Conservation (phyloP, 1,140 invertebrate genomes). For the Zaprionus ornatus region DNA sequence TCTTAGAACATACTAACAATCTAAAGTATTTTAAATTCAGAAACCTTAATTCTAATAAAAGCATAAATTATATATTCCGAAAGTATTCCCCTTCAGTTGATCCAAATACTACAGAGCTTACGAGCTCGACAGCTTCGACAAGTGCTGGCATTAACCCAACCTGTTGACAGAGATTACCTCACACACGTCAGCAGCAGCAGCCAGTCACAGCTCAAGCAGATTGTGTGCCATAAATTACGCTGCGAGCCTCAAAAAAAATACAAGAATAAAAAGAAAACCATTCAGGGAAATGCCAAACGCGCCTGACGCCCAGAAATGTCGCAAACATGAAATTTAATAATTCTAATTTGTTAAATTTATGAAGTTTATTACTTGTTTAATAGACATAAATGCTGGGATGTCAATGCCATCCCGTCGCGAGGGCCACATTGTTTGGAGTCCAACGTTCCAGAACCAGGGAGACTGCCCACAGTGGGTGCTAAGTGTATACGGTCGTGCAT, state of each 20-base stretch:
- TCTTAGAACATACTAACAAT: too few species aligned
- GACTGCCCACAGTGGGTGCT: not conserved
- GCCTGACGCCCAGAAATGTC: constrained; percentile 40
- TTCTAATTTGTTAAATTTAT: constrained; percentile 75
- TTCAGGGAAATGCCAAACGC: constrained; percentile 42
- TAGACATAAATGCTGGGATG: constrained; percentile 54
- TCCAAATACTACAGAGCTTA: not conserved
- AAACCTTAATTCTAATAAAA: not conserved
- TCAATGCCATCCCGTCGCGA: constrained; percentile 23
- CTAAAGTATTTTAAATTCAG: not conserved
- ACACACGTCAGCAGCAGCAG: not conserved
- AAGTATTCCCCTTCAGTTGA: too few species aligned
- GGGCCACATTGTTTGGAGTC: constrained; percentile 47
- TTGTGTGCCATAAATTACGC: constrained; percentile 32
- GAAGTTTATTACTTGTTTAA: constrained; percentile 73
- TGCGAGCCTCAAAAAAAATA: constrained; percentile 27
- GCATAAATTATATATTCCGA: not conserved
- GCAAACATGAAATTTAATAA: constrained; percentile 73
- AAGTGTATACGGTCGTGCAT: not conserved
- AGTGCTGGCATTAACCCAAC: constrained; percentile 3
- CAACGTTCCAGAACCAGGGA: constrained; percentile 19
- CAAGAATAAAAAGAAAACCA: constrained; percentile 40
- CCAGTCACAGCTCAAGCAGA: constrained; percentile 20
- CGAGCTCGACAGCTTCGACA: not conserved
- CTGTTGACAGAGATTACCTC: constrained; percentile 35